Conservation (phyloP, 2,888 invertebrate species). For the Allacma fusca region DNA sequence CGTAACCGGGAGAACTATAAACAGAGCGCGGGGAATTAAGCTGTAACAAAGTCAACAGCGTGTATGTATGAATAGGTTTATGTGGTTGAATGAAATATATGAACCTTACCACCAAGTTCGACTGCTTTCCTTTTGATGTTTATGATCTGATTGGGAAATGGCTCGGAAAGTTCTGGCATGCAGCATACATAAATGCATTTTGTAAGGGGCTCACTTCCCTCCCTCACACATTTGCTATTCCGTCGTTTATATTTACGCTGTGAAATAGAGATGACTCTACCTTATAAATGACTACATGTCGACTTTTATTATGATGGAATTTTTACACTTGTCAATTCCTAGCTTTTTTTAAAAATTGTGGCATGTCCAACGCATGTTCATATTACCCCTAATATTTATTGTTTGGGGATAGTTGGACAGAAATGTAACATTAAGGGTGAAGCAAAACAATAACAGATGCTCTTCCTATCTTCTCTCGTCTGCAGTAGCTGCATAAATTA, state of each 20-base stretch:
- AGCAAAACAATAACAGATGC: too few relatives aligned
- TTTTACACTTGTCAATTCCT: conserved; percentile 7
- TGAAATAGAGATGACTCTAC: neutral
- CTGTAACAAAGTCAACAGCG: conserved; percentile 17
- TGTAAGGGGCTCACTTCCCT: conserved; percentile 16
- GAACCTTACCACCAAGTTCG: conserved; percentile 23
- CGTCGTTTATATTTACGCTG: neutral
- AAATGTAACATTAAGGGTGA: too few relatives aligned
- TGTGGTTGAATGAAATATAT: conserved; percentile 29
- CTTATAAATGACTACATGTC: neutral
- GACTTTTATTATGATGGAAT: conserved; percentile 6
- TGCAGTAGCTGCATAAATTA: too few relatives aligned
- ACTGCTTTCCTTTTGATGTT: conserved; percentile 34
- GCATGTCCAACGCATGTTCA: too few relatives aligned
- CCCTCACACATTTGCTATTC: neutral
- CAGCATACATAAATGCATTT: conserved; percentile 1
- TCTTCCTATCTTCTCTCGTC: too few relatives aligned
- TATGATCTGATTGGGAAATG: conserved; percentile 44
- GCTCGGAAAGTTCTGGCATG: conserved; percentile 36
- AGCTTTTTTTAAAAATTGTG: neutral
- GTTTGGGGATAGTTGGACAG: too few relatives aligned
- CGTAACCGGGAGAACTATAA: conserved; percentile 11
- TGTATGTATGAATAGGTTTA: conserved; percentile 11
- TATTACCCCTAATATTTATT: too few relatives aligned
- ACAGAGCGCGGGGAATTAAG: conserved; percentile 3